Base-by-base conservation (phyloP, 2,113 vertebrate genomes). In the Megalops atlanticus region DNA sequence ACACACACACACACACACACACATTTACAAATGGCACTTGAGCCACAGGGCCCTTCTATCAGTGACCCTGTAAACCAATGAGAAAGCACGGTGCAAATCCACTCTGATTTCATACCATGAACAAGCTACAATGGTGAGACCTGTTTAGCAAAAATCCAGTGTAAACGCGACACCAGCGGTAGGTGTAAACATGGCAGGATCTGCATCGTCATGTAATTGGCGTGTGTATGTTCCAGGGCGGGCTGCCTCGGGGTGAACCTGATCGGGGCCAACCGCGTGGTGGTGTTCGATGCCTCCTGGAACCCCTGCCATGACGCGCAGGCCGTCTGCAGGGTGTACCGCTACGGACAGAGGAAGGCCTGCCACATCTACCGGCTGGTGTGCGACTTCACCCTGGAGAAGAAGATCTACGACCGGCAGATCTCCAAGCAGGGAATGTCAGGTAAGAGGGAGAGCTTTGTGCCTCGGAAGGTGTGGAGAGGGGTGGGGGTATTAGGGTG, bases 341-440 rank as follows among this genome's bases (percentile, higher is more conserved):
- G 98, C 80, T 99, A 99, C 0, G 98, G 98, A 75, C 98, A 99
- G 93, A 96, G 88, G 92, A 99, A 99, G 86, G 96, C 96, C 0
- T 99, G 98, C 89, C 92, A 96, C 89, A 99, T 99, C 87, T 99
- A 99, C 89, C 95, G 98, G 3, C 94, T 99, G 27, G 98, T 99
- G 83, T 99, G 97, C 54, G 98, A 99, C 92, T 99, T 94, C 85
- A 99, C 98, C 38, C 91, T 99, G 74, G 98, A 99, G 93, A 98
- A 97, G 93, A 99, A 99, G 92, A 99, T 99, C 84, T 99, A 99
- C 49, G 98, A 99, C 86, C 93, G 98, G 77, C 98, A 99, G 90
- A 97, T 99, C 86, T 98, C 98, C 83, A 99, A 99, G 89, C 98
- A 99, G 92, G 96, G 97, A 88, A 99, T 99, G 98, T 99, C 98